Evolutionary conservation across 2,113 vertebrate species (phyloP).

Genomic region (Elachura formosa): DNA sequence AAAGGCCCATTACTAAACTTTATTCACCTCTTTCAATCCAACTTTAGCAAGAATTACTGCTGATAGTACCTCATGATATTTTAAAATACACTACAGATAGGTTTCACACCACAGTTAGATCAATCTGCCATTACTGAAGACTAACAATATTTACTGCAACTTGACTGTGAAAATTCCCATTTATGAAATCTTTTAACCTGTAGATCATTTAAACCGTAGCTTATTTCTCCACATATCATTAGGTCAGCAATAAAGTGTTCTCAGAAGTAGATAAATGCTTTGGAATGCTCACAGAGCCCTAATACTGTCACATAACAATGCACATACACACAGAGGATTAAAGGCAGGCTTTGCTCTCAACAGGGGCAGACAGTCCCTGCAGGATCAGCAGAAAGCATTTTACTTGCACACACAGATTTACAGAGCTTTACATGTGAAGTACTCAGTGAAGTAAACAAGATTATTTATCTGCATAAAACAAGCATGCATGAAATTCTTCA

Average conservation of each 20-base stretch:
- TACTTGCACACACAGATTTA: neutral
- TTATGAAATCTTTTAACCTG: neutral
- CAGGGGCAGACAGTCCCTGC: neutral
- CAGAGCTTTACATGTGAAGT: neutral
- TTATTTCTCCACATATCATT: neutral
- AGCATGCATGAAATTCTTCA: neutral
- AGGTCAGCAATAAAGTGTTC: neutral
- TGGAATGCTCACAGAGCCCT: neutral
- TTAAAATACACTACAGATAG: neutral
- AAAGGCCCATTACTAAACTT: slow-evolving; percentile 51
- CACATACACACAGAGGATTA: neutral
- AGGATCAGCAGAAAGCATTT: neutral
- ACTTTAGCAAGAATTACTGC: slow-evolving; percentile 10
- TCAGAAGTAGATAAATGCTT: neutral
- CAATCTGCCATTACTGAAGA: neutral
- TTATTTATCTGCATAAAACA: neutral
- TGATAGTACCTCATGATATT: slow-evolving; percentile 10
- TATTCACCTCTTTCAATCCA: slow-evolving; percentile 38
- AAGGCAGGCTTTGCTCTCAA: neutral
- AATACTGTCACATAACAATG: neutral
- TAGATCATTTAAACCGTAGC: neutral
- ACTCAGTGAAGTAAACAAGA: neutral
- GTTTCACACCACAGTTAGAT: neutral
- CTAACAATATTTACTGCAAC: neutral
- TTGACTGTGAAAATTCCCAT: neutral